Evolutionary conservation across 2,797 vertebrate species (phyloP), one percentile per base, ranked within the genome.

Genomic region (Urophycis tenuis): DNA sequence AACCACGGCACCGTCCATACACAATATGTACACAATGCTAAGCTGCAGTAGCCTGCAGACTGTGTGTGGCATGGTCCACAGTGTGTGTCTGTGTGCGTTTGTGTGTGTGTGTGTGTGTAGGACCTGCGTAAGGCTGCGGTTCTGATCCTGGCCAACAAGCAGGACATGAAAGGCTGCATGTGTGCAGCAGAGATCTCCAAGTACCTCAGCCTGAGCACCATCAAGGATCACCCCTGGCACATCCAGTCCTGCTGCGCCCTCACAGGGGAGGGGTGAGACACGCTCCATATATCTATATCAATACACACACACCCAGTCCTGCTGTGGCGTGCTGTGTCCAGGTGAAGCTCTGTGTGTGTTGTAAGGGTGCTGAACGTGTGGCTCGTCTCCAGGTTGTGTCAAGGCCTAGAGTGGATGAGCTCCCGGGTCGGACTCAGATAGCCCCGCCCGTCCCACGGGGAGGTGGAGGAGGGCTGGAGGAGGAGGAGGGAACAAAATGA

Each of bases 391-490:
- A 99, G 97, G 79, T 93, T 99, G 82, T 98, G 96, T 88, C 97
- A 99, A 93, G 96, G 96, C 84, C 94, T 99, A 73, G 97, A 98
- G 88, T 99, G 97, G 97, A 98, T 99, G 96, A 97, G 96, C 15
- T 97, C 96, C n/a, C 93, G 95, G 85, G 96, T 95, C 72, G 97
- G 96, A 86, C 95, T 98, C 89, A 98, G 96, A 97, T 99, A 98
- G 94, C 93, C 90, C 81, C 82, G 82, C 75, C 77, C 64, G 31
- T 3, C 53, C 83, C 22, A 83, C 35, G 90, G 91, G 34, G 3
- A 35, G 34, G 3, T 35, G 34, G 34, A 35, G 34, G 3, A 87
- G 88, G 92, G 90, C 93, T 70, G 25, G 11, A 30, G 67, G 29
- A 10, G n/a, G 6, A 9, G 11, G n/a, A 17, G 49, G 22, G 19